A percentile compares a stretch with the other conserved stretches of the same genome.
These are phyloP conservation scores for Penaeus indicus DNA, from an alignment of 1,140 invertebrate species.

Conservation along the genomic window DNA sequence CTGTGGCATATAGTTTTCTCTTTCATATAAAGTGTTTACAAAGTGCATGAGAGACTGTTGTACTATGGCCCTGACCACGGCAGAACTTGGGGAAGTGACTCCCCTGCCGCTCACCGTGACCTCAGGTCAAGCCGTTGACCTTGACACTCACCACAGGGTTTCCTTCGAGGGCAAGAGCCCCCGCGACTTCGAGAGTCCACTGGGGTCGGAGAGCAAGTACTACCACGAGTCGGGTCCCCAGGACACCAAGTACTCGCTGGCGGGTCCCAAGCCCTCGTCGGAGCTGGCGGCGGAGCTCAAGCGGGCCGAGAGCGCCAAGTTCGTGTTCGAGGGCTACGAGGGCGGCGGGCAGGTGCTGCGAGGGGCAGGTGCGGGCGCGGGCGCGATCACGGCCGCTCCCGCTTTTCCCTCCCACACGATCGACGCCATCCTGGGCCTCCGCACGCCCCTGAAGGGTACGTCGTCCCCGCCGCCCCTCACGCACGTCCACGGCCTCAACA, in stretches of 20 bases:
- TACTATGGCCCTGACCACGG: constrained; percentile 56
- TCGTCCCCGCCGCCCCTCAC: constrained; percentile 26
- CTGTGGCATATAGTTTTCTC: constrained; percentile 6
- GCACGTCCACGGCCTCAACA: constrained; percentile 55
- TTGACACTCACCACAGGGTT: constrained; percentile 43
- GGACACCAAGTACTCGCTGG: constrained; percentile 51
- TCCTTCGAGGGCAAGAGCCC: constrained; percentile 42
- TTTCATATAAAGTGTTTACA: neutral
- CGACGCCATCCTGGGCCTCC: constrained; percentile 69
- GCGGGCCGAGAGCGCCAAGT: constrained; percentile 58
- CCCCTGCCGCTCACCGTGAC: constrained; percentile 30
- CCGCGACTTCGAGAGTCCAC: constrained; percentile 48
- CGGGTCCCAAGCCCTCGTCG: constrained; percentile 22
- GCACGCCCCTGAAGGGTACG: constrained; percentile 38
- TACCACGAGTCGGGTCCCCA: constrained; percentile 39
- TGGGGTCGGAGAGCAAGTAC: constrained; percentile 41
- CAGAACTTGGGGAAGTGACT: constrained; percentile 38
- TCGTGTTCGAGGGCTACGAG: constrained; percentile 58
- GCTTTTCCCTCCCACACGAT: constrained; percentile 68
- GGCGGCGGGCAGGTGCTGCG: constrained; percentile 12
- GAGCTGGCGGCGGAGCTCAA: constrained; percentile 47
- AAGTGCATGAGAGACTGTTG: constrained; percentile 6
- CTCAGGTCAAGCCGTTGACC: constrained; percentile 34
- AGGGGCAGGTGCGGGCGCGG: neutral
- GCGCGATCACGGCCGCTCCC: constrained; percentile 34